phyloP scores from a whole-genome alignment of 2,797 vertebrate species.

The Arrhamphus sclerolepis region DNA sequence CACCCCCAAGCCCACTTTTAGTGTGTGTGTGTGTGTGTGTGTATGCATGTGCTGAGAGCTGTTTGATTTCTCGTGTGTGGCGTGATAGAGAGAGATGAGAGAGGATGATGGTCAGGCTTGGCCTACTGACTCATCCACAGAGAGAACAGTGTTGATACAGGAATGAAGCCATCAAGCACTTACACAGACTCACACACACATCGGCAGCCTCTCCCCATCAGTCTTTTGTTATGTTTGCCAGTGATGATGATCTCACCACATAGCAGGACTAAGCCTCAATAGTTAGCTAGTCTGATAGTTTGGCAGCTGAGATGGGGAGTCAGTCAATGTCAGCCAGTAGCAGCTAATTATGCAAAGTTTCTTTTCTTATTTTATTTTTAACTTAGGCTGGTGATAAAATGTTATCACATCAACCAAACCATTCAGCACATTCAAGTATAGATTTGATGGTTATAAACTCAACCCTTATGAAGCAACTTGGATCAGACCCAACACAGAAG shows the following conservation, averaged over 20 bases:
- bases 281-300: slow-evolving; percentile 60
- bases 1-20: slow-evolving; percentile 52
- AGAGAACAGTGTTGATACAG: slow-evolving; percentile 65
- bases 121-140: slow-evolving; percentile 70
- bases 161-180: slow-evolving; percentile 67
- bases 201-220: slow-evolving; percentile 65
- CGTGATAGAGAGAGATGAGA: slow-evolving; percentile 52
- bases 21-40: slow-evolving; percentile 11
- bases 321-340: slow-evolving; percentile 44
- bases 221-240: slow-evolving; percentile 67
- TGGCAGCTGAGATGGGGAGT: slow-evolving; percentile 54
- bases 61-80: slow-evolving; percentile 47
- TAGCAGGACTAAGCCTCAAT: slow-evolving; percentile 63
- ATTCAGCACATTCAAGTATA: too few relatives aligned
- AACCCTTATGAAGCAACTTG: background rate
- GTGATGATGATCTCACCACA: slow-evolving; percentile 75
- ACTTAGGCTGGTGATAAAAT: slow-evolving; percentile 1
- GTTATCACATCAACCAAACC: background rate
- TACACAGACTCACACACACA: slow-evolving; percentile 15
- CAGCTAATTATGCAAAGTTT: background rate
- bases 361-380: slow-evolving; percentile 3
- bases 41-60: slow-evolving; percentile 14
- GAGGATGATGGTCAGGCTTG: slow-evolving; percentile 65
- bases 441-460: background rate
- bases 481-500: slow-evolving; percentile 1